Evolutionary conservation across 2,113 vertebrate genomes (phyloP), one percentile per base, ranked within the genome.

Genomic region (Lipotes vexillifer): DNA sequence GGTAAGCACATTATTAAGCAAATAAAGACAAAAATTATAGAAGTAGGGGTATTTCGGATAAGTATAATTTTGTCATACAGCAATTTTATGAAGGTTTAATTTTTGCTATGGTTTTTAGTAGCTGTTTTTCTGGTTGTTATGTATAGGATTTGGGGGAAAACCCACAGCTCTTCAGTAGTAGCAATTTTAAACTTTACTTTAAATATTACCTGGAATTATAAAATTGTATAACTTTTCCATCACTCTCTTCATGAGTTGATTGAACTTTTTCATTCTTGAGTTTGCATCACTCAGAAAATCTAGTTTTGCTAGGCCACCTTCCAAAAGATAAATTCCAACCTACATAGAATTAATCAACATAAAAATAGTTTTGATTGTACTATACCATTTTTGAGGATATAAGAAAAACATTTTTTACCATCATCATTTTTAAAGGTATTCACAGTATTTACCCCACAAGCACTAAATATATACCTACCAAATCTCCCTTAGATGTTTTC

Each of bases 221-320:
- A 99, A 99, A 97, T 99, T 99, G 68, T 99, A 99, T 96, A 99
- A 99, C 68, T 99, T 99, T 95, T 99, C 99, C 99, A 99, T 99
- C 52, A 99, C 97, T 98, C 99, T 99, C 97, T 99, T 99, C 98
- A 99, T 99, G 9, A 99, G 98, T 84, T 99, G 99, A 98, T 99
- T 99, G 83, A 99, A 99, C 97, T 99, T 99, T 98, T 99, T 99
- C 96, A 99, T 98, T 85, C 99, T 99, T 91, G 99, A 98, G 92
- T 98, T 99, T 98, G 99, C 99, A 96, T 99, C 99, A 88, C 99
- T 99, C 89, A 99, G 98, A 97, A 99, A 99, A 83, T 99, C 99
- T 1, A 99, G 98, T 97, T 99, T 99, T 52, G 99, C 98, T 44
- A 99, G 98, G 2, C 99, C 99, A 83, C 98, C 94, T 98, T 99